A percentile compares a stretch with the other conserved stretches of the same genome.
These are phyloP conservation scores for Rotaria sp. DNA, from an alignment of 2,888 invertebrate species.

Conservation along the genomic window DNA sequence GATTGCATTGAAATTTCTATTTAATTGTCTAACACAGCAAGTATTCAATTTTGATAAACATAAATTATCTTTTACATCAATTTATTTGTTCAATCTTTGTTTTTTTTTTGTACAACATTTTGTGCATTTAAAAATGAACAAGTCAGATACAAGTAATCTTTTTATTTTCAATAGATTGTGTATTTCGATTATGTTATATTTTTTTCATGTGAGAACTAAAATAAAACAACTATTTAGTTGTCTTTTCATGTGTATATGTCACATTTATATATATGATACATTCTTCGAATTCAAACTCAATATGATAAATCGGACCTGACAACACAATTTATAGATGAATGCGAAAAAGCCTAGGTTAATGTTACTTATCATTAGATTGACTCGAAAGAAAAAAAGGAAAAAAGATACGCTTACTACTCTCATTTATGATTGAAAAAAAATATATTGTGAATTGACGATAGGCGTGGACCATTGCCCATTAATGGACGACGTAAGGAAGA, in stretches of 20 bases:
- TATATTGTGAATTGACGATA: not conserved
- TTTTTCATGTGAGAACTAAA: not conserved
- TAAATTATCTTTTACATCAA: not conserved
- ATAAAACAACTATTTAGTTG: not conserved
- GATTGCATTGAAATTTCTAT: no score
- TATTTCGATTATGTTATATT: not conserved
- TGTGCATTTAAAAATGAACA: not conserved
- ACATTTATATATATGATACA: not conserved
- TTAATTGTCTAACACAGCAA: no score
- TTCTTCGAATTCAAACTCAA: not conserved
- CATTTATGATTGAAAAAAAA: not conserved
- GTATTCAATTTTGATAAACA: no score
- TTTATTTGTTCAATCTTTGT: not conserved
- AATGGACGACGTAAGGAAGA: not conserved
- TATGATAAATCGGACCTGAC: not conserved
- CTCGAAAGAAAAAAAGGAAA: not conserved
- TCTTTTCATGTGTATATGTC: not conserved
- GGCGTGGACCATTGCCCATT: constrained; percentile 18
- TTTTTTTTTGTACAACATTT: not conserved
- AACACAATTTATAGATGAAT: not conserved
- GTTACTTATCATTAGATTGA: constrained; percentile 24
- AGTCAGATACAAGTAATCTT: not conserved
- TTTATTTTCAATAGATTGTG: not conserved
- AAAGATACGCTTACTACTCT: not conserved
- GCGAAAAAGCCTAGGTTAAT: not conserved